Evolutionary conservation across 2,888 invertebrate genomes (phyloP).

Genomic region (Pseudanteris insignis): DNA sequence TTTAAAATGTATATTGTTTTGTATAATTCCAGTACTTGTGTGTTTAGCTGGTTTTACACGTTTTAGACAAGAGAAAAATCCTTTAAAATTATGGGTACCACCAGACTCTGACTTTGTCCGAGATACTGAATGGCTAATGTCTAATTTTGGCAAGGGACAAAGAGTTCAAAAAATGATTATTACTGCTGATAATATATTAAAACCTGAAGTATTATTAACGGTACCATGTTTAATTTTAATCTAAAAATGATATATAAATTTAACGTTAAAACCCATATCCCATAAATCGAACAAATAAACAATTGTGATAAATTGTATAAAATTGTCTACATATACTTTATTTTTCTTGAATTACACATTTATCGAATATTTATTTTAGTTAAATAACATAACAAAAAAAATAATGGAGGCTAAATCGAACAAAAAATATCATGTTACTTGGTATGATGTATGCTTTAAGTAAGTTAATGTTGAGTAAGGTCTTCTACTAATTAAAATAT

Average conservation of each 20-base stretch:
- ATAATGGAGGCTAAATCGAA: constrained; percentile 64
- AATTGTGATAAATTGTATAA: not conserved
- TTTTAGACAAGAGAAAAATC: constrained; percentile 79
- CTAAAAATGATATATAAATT: not conserved
- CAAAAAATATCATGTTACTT: constrained; percentile 60
- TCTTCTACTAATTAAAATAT: too few species aligned
- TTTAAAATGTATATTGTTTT: constrained; percentile 70
- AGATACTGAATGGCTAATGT: constrained; percentile 78
- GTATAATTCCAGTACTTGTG: constrained; percentile 70
- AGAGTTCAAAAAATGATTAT: constrained; percentile 73
- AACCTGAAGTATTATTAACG: constrained; percentile 69
- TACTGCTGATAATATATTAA: constrained; percentile 75
- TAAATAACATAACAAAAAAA: constrained; percentile 69
- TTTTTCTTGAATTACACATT: too few species aligned
- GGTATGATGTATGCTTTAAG: constrained; percentile 70
- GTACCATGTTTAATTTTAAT: constrained; percentile 7
- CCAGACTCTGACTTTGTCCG: constrained; percentile 75
- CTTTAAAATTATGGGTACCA: constrained; percentile 80
- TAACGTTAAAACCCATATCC: too few species aligned
- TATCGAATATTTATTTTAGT: constrained; percentile 52
- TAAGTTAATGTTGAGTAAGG: too few species aligned
- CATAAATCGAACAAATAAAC: too few species aligned
- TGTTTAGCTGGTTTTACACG: constrained; percentile 73
- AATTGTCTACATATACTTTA: too few species aligned
- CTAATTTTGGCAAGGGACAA: constrained; percentile 73